Base-by-base conservation (phyloP, 2,888 invertebrate species). In the Acheta domesticus region DNA sequence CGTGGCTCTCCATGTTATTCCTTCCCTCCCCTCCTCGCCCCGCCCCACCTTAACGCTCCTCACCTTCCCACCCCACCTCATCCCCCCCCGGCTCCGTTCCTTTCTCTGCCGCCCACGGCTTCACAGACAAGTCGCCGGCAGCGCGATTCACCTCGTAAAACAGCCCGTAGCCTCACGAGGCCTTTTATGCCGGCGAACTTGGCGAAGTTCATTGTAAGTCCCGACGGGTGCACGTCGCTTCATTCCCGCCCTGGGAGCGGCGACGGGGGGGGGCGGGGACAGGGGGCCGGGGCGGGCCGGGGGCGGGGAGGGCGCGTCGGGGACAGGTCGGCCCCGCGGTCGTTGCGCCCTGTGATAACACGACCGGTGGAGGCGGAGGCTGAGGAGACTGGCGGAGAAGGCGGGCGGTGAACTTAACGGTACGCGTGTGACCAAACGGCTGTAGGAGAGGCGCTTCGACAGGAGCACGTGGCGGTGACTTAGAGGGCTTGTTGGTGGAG, bases 191-290 rank as follows among this genome's bases (percentile, higher is more conserved):
- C 62, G n/a, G 62, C 62, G n/a, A 8, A 62, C 62, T 62, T 62
- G 62, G 62, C 62, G 62, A 62, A 62, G 62, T 62, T 62, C 62
- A 62, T 62, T 62, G 62, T 62, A 62, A 62, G 62, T 62, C 62
- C n/a, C 62, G 62, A 62, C 62, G 62, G n/a, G 62, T n/a, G n/a
- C 62, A 0, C n/a, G 11, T 62, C 62, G 62, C 62, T 62, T 62
- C 62, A 62, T 62, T 62, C 62, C 62, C 62, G 62, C n/a, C 62
- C 62, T n/a, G 62, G 36, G 16, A 62, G 62, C 62, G 62, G 62
- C 0, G 62, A 12, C 62, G 62, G 62, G n/a, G 14, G 12, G 62
- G n/a, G 62, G 62, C 5, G 5, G 14, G 62, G 62, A 0, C 36
- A 8, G 36, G 23, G 23, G 23, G n/a, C n/a, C n/a, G n/a, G n/a